phyloP scores from a whole-genome alignment of 2,113 vertebrate genomes.

The Spea bombifrons region DNA sequence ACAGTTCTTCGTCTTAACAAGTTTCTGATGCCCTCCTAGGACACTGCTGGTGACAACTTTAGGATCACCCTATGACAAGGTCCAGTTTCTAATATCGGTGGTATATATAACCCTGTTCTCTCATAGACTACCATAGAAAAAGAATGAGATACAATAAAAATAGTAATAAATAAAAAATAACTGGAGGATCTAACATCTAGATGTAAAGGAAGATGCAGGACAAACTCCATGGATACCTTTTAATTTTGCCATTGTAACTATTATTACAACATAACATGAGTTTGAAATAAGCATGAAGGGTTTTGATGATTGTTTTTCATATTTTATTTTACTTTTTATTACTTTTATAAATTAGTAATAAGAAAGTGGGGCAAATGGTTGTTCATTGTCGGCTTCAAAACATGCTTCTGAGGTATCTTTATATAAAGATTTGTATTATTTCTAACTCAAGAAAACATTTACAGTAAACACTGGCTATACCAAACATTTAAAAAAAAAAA shows the following conservation, averaged over 20 bases:
- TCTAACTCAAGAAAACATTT: conserved; percentile 3
- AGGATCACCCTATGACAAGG: too few relatives aligned
- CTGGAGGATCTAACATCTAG: too few relatives aligned
- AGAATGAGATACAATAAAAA: too few relatives aligned
- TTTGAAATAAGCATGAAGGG: not conserved
- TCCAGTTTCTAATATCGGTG: too few relatives aligned
- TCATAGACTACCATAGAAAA: too few relatives aligned
- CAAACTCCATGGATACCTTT: too few relatives aligned
- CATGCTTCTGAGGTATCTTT: not conserved
- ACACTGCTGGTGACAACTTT: too few relatives aligned
- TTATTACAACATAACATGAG: not conserved
- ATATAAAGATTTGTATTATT: not conserved
- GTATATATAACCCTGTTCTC: too few relatives aligned
- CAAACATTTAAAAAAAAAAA: conserved; percentile 25
- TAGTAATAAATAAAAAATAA: too few relatives aligned
- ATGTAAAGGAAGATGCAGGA: too few relatives aligned
- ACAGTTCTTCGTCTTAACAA: too few relatives aligned
- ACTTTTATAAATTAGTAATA: not conserved
- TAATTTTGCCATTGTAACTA: not conserved
- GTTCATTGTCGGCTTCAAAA: not conserved
- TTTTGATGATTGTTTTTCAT: not conserved
- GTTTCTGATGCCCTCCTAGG: too few relatives aligned
- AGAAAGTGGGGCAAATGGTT: not conserved
- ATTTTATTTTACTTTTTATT: not conserved
- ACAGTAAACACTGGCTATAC: not conserved